Evolutionary conservation across 2,797 vertebrate species (phyloP), one percentile per base, ranked within the genome.

Genomic region (Danio albolineatus): DNA sequence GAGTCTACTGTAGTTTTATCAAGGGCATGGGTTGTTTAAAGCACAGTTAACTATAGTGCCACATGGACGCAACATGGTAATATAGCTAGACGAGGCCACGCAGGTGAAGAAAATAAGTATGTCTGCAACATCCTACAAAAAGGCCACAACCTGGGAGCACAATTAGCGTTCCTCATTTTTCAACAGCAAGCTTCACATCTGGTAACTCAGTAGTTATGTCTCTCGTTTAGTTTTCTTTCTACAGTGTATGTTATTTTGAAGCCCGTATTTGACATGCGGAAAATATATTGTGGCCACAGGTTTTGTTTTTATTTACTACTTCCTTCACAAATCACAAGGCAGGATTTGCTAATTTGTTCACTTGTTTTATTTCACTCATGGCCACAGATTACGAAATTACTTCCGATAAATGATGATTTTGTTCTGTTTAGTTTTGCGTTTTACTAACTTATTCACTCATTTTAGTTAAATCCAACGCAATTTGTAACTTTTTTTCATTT

Each of bases 11-110:
- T 89, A 85, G 87, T 89, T 89, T 89, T 86, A 78, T 79, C 88
- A 89, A 92, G 90, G 90, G 89, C 90, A 90, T 91, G 87, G 89
- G 89, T 84, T 91, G 86, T 86, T 88, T 88, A 86, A 90, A 85
- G 82, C 80, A 86, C 83, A 86, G 67, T 87, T 86, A 79, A 87
- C 79, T 87, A 89, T 86, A 90, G 87, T 88, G 88, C 86, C 90
- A 90, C 82, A 85, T 46, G 51, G 85, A 78, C 84, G 82, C 82
- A 85, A 89, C 86, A 91, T 78, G 83, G 84, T 83, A 80, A 87
- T 64, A 73, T 84, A 85, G 75, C 82, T 78, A 77, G 69, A 84
- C 77, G 74, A 87, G 82, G 82, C 80, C 74, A 81, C 74, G 65
- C 81, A 83, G 76, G 82, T 85, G 79, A 85, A 85, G 65, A 84